phyloP scores from a whole-genome alignment of 2,888 invertebrate species.

The Acanthosoma haemorrhoidale region DNA sequence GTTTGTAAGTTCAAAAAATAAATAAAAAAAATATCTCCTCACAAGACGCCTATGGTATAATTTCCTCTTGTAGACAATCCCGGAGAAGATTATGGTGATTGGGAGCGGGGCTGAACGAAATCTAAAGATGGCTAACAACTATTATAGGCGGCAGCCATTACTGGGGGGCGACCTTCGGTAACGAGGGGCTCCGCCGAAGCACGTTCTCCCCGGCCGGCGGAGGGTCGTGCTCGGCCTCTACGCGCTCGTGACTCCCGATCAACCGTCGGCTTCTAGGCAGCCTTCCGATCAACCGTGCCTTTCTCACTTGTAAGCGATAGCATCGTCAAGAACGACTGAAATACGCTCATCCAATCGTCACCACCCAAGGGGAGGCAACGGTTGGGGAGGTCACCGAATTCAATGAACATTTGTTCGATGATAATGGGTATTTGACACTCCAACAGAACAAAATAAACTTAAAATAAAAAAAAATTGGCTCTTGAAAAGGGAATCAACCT shows the following conservation, averaged over 20 bases:
- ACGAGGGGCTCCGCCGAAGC: slow-evolving; percentile 17
- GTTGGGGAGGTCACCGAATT: too few species aligned
- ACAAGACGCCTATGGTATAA: slow-evolving; percentile 23
- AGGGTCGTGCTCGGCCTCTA: slow-evolving; percentile 9
- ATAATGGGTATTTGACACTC: too few species aligned
- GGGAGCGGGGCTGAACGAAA: neutral
- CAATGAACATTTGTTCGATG: too few species aligned
- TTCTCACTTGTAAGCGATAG: too few species aligned
- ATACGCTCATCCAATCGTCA: too few species aligned
- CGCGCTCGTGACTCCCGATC: neutral
- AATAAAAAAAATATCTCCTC: slow-evolving; percentile 18
- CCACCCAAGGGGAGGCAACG: too few species aligned
- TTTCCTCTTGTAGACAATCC: slow-evolving; percentile 26
- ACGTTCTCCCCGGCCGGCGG: slow-evolving; percentile 14
- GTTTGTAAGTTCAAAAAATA: neutral
- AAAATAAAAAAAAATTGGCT: too few species aligned
- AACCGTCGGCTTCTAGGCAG: too few species aligned
- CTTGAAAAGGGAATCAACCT: too few species aligned
- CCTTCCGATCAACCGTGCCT: too few species aligned
- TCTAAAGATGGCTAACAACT: slow-evolving; percentile 30
- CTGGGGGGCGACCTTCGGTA: slow-evolving; percentile 9
- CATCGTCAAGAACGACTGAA: too few species aligned
- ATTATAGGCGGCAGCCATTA: slow-evolving; percentile 27
- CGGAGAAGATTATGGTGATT: slow-evolving; percentile 29
- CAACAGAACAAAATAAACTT: too few species aligned